Percentiles rank a stretch among this genome's conserved stretches.
phyloP scores from a whole-genome alignment of 2,797 vertebrate genomes.

The Acipenser ruthenus region DNA sequence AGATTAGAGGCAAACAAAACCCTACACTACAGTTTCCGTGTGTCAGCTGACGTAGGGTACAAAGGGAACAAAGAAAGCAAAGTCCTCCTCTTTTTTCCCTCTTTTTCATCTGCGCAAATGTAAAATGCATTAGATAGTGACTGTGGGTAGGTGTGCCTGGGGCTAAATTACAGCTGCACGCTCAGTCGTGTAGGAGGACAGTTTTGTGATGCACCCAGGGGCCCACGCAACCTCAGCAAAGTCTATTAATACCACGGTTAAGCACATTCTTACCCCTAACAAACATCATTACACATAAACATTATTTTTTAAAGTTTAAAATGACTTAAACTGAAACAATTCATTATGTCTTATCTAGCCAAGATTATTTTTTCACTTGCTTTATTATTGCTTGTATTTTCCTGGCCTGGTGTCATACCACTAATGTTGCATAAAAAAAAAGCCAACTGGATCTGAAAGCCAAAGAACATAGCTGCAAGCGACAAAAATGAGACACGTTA shows the following conservation, averaged over 20 bases:
- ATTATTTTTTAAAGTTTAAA: slow-evolving; percentile 41
- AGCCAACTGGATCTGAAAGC: slow-evolving; percentile 31
- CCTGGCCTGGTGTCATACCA: slow-evolving; percentile 38
- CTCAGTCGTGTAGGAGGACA: slow-evolving; percentile 60
- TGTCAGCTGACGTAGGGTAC: slow-evolving; percentile 43
- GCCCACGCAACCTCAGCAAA: slow-evolving; percentile 53
- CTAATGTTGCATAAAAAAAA: slow-evolving; percentile 29
- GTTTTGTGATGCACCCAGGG: slow-evolving; percentile 51
- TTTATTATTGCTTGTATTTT: slow-evolving; percentile 40
- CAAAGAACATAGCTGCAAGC: slow-evolving; percentile 35
- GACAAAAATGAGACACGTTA: slow-evolving; percentile 22
- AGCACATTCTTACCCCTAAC: slow-evolving; percentile 33
- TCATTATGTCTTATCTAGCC: slow-evolving; percentile 37
- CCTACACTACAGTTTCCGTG: slow-evolving; percentile 37
- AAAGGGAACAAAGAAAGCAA: slow-evolving; percentile 36
- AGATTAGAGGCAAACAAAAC: slow-evolving; percentile 47
- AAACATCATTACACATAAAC: slow-evolving; percentile 40
- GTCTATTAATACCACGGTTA: slow-evolving; percentile 53
- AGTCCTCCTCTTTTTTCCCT: slow-evolving; percentile 21
- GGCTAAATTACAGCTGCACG: slow-evolving; percentile 51
- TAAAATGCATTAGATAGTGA: slow-evolving; percentile 62
- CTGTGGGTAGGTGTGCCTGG: slow-evolving; percentile 59
- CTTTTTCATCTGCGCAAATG: slow-evolving; percentile 54
- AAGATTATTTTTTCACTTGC: slow-evolving; percentile 22
- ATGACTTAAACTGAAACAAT: slow-evolving; percentile 41